phyloP scores from a whole-genome alignment of 1,140 invertebrate genomes.

The Ericerus pela region DNA sequence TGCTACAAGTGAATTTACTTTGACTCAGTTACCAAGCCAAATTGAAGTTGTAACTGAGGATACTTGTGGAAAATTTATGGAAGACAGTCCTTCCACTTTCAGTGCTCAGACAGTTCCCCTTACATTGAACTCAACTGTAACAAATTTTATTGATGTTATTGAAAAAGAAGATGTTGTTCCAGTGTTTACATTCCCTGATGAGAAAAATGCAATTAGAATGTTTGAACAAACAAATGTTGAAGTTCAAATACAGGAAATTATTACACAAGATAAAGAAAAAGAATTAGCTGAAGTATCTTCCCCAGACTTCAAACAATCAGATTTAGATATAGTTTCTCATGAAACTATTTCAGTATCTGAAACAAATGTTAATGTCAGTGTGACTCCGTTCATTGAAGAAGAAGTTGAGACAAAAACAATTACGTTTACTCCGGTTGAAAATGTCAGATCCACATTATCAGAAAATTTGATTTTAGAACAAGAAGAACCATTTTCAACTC shows the following conservation, averaged over 20 bases:
- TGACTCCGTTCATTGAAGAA: not conserved
- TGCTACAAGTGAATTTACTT: not conserved
- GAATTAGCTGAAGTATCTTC: slow-evolving; percentile 8
- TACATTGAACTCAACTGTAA: not conserved
- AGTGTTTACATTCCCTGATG: slow-evolving; percentile 32
- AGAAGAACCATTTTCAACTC: not conserved
- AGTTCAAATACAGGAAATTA: slow-evolving; percentile 23
- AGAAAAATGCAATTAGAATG: slow-evolving; percentile 25
- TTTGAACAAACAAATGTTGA: slow-evolving; percentile 30
- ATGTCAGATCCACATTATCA: too few species aligned
- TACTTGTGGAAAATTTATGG: not conserved
- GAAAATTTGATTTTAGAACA: not conserved
- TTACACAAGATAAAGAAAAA: slow-evolving; percentile 27
- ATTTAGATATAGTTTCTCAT: slow-evolving; percentile 24
- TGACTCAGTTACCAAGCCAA: not conserved
- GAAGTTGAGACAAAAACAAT: not conserved
- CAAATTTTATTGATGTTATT: slow-evolving; percentile 23
- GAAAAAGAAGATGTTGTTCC: slow-evolving; percentile 31
- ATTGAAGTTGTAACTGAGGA: not conserved
- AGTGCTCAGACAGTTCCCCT: not conserved
- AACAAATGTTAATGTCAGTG: not conserved
- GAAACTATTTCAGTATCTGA: slow-evolving; percentile 20
- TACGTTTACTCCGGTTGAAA: not conserved
- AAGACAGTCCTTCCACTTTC: not conserved
- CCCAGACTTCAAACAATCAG: slow-evolving; percentile 1